Base-by-base conservation (phyloP, 2,888 invertebrate species). In the Frankliniella fusca region DNA sequence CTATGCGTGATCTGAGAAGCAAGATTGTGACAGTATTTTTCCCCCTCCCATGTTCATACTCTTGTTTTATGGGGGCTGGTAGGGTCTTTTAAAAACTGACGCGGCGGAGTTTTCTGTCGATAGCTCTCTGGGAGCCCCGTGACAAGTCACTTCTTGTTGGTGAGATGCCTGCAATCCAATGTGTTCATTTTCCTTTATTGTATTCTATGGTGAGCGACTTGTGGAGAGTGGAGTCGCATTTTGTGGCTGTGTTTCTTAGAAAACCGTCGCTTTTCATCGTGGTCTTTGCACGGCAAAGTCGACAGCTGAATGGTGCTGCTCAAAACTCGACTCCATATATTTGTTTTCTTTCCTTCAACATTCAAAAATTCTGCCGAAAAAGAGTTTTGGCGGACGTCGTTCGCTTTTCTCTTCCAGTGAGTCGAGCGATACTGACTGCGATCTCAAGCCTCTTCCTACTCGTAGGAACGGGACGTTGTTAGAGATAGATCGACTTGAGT, bases 381-480 rank as follows among this genome's bases (percentile, higher is more conserved):
- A 38, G 38, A 38, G 38, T 5, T 38, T 38, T 38, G 38, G 38
- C 38, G 38, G 38, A 38, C 38, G 38, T 38, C 38, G 38, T 38
- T 38, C 38, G 38, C 38, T 38, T 38, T 38, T 38, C 38, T 38
- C 38, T 38, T 38, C 38, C 38, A 38, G 5, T 38, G 20, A 54
- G 54, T 54, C 11, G 15, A 54, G 54, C 11, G 18, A 54, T 15
- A 54, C 15, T 54, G 27, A 76, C 70, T 23, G 70, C 70, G 70
- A 76, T 76, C 70, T 76, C 70, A 76, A 76, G 27, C 70, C 27
- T 76, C 70, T 76, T 76, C 70, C 27, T 76, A 12, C n/a, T 23
- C 70, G 10, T 27, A 10, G 70, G 27, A 23, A 27, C 23, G 27
- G 70, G 70, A 27, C 27, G 70, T 76, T 12, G 10, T 9, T 54